Evolutionary conservation across 2,113 vertebrate genomes (phyloP).

Genomic region (Oreochromis spilurus): DNA sequence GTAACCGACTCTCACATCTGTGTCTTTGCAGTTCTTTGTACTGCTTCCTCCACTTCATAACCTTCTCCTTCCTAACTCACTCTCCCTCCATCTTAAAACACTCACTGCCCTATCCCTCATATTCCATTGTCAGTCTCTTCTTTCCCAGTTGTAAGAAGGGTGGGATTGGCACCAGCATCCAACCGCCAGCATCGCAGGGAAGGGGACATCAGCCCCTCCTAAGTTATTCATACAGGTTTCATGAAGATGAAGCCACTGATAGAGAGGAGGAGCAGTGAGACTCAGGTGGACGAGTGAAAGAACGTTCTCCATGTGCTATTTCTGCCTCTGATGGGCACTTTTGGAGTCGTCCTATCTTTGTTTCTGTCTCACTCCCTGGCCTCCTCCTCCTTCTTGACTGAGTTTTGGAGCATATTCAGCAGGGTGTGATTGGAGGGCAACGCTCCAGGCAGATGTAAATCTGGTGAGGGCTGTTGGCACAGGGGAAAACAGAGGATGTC

Average conservation of each 20-base stretch:
- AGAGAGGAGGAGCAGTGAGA: conserved; percentile 21
- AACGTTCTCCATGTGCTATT: conserved; percentile 23
- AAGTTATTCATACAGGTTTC: conserved; percentile 21
- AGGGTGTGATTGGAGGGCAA: conserved; percentile 24
- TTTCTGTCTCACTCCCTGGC: conserved; percentile 17
- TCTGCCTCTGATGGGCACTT: background rate
- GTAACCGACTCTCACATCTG: background rate
- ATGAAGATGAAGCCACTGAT: background rate
- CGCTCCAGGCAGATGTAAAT: conserved; percentile 26
- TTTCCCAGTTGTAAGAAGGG: conserved; percentile 42
- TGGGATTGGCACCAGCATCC: conserved; percentile 38
- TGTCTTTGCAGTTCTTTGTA: background rate
- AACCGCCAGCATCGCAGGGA: conserved; percentile 7
- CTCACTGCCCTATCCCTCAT: background rate
- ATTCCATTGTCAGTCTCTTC: conserved; percentile 30
- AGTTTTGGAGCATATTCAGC: conserved; percentile 25
- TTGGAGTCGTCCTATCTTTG: conserved; percentile 10
- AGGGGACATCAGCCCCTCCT: conserved; percentile 3
- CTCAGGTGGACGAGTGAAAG: background rate
- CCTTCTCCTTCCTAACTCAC: background rate
- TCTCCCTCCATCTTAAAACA: background rate
- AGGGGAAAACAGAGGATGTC: background rate
- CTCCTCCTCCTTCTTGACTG: conserved; percentile 10
- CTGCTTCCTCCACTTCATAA: background rate
- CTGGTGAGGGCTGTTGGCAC: conserved; percentile 21